Evolutionary conservation across 2,888 invertebrate genomes (phyloP).

Genomic region (Ceraclea dissimilis): DNA sequence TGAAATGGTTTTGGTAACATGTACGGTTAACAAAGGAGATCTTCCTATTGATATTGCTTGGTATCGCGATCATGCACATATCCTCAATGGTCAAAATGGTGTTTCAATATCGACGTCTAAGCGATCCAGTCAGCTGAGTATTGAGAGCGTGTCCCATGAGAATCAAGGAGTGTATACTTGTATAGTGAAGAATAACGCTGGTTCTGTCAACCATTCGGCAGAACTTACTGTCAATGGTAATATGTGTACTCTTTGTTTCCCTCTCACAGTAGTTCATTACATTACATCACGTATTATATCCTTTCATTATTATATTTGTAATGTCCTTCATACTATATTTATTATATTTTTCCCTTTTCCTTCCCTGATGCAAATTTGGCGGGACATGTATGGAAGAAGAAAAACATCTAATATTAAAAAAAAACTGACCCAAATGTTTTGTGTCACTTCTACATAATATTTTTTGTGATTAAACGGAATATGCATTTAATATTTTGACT

Average conservation of each 20-base stretch:
- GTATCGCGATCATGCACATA: conserved; percentile 54
- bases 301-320: not conserved
- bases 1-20: conserved; percentile 62
- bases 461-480: too few species aligned
- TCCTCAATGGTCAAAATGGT: conserved; percentile 42
- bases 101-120: conserved; percentile 41
- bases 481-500: too few species aligned
- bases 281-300: not conserved
- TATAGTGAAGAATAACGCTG: conserved; percentile 52
- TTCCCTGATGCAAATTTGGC: conserved; percentile 19
- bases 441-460: too few species aligned
- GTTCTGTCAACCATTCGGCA: conserved; percentile 36
- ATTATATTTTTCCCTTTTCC: not conserved
- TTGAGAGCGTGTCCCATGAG: conserved; percentile 45
- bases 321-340: not conserved
- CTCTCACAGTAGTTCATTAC: not conserved
- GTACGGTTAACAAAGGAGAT: conserved; percentile 65
- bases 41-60: conserved; percentile 59
- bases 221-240: conserved; percentile 29
- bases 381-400: conserved; percentile 9
- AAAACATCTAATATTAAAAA: too few species aligned
- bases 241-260: not conserved
- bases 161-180: conserved; percentile 62
- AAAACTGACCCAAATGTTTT: too few species aligned
- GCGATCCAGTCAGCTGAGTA: conserved; percentile 44